Evolutionary conservation across 2,888 invertebrate genomes (phyloP).

Genomic region (Platycheirus rosarum): DNA sequence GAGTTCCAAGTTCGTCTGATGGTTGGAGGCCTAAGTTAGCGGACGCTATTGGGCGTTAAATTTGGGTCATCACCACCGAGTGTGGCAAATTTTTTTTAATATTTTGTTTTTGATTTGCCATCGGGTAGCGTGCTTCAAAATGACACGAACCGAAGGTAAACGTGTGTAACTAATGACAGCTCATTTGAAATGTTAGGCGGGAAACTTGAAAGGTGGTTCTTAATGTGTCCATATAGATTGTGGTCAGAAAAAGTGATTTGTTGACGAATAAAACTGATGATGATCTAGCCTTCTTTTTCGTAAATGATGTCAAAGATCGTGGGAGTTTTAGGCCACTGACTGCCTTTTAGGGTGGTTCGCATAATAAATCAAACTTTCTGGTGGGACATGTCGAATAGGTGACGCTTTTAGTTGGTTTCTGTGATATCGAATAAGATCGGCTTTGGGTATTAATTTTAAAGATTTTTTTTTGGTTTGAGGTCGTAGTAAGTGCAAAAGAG

Average conservation of each 20-base stretch:
- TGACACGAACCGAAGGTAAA: constrained; percentile 38
- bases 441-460: too few relatives aligned
- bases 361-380: constrained; percentile 8
- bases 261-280: constrained; percentile 1
- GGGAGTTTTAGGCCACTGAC: constrained; percentile 42
- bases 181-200: not conserved
- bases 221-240: constrained; percentile 14
- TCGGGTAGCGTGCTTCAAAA: constrained; percentile 32
- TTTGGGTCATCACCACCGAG: constrained; percentile 51
- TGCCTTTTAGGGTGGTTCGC: constrained; percentile 18
- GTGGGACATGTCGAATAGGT: constrained; percentile 10
- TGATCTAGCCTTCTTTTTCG: not conserved
- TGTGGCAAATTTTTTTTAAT: constrained; percentile 53
- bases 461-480: too few relatives aligned
- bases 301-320: constrained; percentile 54
- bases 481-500: too few relatives aligned
- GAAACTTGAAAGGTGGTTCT: not conserved
- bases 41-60: constrained; percentile 59
- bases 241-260: constrained; percentile 24
- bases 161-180: constrained; percentile 62
- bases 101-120: constrained; percentile 36
- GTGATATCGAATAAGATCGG: not conserved
- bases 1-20: constrained; percentile 31
- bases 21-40: constrained; percentile 37
- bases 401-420: not conserved